These are phyloP conservation scores for Ciconia nigra DNA, from an alignment of 2,797 vertebrate species.

Conservation along the genomic window DNA sequence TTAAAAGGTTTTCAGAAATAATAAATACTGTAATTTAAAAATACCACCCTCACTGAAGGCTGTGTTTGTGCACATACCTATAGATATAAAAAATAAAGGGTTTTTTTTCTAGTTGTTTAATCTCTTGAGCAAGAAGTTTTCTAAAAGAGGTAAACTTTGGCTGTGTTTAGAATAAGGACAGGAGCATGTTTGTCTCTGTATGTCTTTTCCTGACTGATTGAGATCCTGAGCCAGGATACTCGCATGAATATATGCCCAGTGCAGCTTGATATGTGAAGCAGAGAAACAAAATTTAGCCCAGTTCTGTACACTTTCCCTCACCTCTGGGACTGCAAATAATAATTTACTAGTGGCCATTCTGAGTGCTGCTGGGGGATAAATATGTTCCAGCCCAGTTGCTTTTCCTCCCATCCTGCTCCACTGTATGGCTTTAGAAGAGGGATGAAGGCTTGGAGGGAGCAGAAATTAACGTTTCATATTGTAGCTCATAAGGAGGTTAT, in stretches of 20 bases:
- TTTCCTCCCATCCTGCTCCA: neutral
- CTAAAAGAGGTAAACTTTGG: neutral
- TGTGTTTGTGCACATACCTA: neutral
- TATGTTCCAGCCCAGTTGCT: neutral
- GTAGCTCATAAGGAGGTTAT: neutral
- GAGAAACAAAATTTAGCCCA: neutral
- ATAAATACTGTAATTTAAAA: neutral
- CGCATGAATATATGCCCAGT: accelerated
- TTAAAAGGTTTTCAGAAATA: neutral
- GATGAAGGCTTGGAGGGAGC: neutral
- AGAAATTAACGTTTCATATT: neutral
- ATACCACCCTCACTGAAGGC: neutral
- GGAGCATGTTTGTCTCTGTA: neutral
- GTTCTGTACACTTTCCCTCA: neutral
- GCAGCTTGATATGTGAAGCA: neutral
- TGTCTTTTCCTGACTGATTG: neutral
- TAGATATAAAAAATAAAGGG: neutral
- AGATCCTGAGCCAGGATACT: neutral
- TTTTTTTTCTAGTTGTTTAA: neutral
- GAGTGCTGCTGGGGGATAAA: neutral
- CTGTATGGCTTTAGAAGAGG: neutral
- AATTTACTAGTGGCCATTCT: neutral
- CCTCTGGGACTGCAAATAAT: neutral
- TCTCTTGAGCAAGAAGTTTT: neutral
- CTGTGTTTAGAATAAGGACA: neutral